Conservation (phyloP, 2,113 vertebrate species). For the Bubalus kerabau region DNA sequence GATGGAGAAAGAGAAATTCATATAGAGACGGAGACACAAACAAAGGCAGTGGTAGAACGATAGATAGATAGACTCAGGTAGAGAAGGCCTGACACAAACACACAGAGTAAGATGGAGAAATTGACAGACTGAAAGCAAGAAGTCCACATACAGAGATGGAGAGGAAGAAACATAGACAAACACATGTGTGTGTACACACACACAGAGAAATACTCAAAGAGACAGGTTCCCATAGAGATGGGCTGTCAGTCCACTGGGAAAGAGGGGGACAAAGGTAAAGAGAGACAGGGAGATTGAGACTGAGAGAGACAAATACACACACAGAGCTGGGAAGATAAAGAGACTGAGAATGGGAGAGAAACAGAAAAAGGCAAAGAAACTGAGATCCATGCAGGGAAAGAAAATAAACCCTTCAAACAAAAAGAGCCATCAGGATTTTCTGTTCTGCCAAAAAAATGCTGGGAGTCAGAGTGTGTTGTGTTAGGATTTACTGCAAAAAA, state of each 20-base stretch:
- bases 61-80: neutral
- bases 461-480: neutral
- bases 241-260: neutral
- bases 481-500: neutral
- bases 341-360: neutral
- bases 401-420: neutral
- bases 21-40: neutral
- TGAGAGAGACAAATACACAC: neutral
- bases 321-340: neutral
- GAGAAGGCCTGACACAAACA: neutral
- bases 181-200: neutral
- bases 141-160: neutral
- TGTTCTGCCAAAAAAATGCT: conserved; percentile 7
- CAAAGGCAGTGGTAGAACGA: neutral
- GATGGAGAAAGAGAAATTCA: neutral
- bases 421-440: neutral
- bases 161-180: neutral
- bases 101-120: neutral
- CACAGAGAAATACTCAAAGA: neutral
- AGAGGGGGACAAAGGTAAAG: neutral
- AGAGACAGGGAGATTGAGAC: neutral
- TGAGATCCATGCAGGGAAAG: neutral
- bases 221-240: neutral
- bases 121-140: neutral
- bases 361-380: neutral